phyloP scores from a whole-genome alignment of 2,113 vertebrate genomes.

The Cebidichthys violaceus region DNA sequence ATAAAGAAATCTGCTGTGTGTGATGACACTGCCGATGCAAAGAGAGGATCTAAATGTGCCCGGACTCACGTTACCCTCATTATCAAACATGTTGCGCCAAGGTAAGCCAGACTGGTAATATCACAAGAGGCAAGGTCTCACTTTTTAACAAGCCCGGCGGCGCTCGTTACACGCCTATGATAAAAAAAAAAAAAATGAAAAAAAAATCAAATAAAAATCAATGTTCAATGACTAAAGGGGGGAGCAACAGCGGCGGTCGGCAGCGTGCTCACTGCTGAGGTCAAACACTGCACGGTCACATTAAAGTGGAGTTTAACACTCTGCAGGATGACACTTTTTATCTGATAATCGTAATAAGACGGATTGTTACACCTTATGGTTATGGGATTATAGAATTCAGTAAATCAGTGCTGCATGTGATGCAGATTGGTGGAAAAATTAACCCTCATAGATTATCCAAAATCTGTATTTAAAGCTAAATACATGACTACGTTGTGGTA shows the following conservation, averaged over 20 bases:
- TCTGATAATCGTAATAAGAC: conserved; percentile 45
- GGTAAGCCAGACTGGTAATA: conserved; percentile 28
- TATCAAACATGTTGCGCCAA: conserved; percentile 26
- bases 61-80: conserved; percentile 16
- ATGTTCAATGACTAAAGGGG: conserved; percentile 52
- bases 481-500: not conserved
- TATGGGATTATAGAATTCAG: conserved; percentile 40
- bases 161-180: conserved; percentile 45
- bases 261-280: conserved; percentile 36
- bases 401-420: conserved; percentile 26
- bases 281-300: conserved; percentile 37
- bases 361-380: conserved; percentile 39
- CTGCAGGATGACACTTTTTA: conserved; percentile 27
- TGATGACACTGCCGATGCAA: conserved; percentile 32
- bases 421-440: conserved; percentile 14
- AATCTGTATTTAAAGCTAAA: not conserved
- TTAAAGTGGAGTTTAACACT: conserved; percentile 44
- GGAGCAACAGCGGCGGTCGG: conserved; percentile 21
- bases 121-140: conserved; percentile 42
- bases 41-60: conserved; percentile 31
- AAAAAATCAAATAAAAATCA: conserved; percentile 67
- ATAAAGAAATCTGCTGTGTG: not conserved
- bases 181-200: conserved; percentile 71
- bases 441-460: conserved; percentile 22
- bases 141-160: conserved; percentile 57